These are phyloP conservation scores for Papilio gigon DNA, from an alignment of 2,888 invertebrate species.

Conservation along the genomic window DNA sequence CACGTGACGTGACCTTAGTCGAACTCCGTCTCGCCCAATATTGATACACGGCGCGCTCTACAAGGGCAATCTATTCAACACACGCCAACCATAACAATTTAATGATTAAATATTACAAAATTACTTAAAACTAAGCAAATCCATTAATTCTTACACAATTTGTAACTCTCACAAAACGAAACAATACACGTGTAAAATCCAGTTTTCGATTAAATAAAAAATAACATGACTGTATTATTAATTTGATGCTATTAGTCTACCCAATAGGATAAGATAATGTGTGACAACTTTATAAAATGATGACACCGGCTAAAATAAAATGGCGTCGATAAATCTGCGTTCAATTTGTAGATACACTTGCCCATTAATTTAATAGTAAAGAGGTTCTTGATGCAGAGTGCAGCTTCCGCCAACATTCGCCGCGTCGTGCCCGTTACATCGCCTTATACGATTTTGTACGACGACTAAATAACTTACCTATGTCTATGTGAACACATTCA, in stretches of 20 bases:
- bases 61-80: slow-evolving; percentile 37
- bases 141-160: slow-evolving; percentile 29
- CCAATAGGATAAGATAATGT: slow-evolving; percentile 41
- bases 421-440: slow-evolving; percentile 31
- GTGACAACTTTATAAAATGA: slow-evolving; percentile 43
- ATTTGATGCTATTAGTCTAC: slow-evolving; percentile 38
- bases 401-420: slow-evolving; percentile 41
- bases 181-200: slow-evolving; percentile 38
- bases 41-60: slow-evolving; percentile 32
- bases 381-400: slow-evolving; percentile 39
- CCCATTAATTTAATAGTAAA: slow-evolving; percentile 39
- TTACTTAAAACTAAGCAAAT: slow-evolving; percentile 26
- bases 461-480: slow-evolving; percentile 28
- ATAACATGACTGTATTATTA: slow-evolving; percentile 38
- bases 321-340: slow-evolving; percentile 40
- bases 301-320: slow-evolving; percentile 39
- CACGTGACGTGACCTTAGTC: slow-evolving; percentile 37
- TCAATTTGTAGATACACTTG: slow-evolving; percentile 40
- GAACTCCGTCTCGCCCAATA: slow-evolving; percentile 37
- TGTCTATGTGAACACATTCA: slow-evolving; percentile 20
- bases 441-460: slow-evolving; percentile 34
- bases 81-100: slow-evolving; percentile 29
- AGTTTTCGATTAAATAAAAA: slow-evolving; percentile 40
- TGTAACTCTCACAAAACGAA: slow-evolving; percentile 14
- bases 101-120: slow-evolving; percentile 29